A percentile compares a stretch with the other conserved stretches of the same genome.
Evolutionary conservation across 2,797 vertebrate genomes (phyloP).

Genomic region (Manis javanica): DNA sequence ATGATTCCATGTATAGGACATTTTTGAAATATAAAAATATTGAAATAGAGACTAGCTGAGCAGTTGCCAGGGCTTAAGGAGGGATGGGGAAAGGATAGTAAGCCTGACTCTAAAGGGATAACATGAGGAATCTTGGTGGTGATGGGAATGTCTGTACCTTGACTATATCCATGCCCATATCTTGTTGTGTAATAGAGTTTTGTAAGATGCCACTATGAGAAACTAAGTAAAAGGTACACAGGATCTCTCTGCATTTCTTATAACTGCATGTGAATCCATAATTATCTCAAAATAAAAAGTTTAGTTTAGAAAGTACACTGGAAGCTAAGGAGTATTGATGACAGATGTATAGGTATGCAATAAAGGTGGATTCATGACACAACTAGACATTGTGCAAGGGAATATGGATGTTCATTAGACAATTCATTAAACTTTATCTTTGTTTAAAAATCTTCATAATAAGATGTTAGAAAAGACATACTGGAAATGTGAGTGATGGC

Average conservation of each 20-base stretch:
- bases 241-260: background rate
- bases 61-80: background rate
- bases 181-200: background rate
- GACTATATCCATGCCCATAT: background rate
- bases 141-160: background rate
- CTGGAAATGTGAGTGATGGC: background rate
- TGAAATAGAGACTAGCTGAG: background rate
- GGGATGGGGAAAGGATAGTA: too few species aligned
- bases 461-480: background rate
- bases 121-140: background rate
- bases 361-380: background rate
- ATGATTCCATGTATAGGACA: background rate
- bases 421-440: background rate
- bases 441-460: background rate
- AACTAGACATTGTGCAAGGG: background rate
- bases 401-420: background rate
- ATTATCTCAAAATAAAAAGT: background rate
- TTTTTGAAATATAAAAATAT: background rate
- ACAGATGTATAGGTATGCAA: background rate
- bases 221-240: background rate
- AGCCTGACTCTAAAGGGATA: background rate
- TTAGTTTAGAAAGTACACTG: background rate
- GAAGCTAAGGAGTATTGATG: background rate
- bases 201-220: background rate
- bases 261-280: background rate